Conservation (phyloP, 2,888 invertebrate species). For the Leptopilina syphax region DNA sequence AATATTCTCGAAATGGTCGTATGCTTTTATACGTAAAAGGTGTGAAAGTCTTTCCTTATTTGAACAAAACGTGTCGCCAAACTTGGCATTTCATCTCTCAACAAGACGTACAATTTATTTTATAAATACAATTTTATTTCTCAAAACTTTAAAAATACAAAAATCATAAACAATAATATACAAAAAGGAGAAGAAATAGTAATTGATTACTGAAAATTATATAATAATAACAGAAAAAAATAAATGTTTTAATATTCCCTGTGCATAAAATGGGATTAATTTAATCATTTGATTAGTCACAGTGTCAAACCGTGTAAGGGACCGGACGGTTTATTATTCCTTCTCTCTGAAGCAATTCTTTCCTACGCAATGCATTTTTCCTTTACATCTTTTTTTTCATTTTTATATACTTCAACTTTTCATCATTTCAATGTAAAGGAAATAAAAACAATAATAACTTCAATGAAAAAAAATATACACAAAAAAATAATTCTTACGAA, state of each 20-base stretch:
- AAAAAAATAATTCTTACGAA: too few relatives aligned
- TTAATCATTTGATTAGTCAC: conserved; percentile 37
- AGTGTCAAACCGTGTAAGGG: conserved; percentile 36
- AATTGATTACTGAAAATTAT: too few relatives aligned
- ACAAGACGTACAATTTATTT: conserved; percentile 19
- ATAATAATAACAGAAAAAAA: too few relatives aligned
- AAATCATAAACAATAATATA: not conserved
- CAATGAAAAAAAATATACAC: too few relatives aligned
- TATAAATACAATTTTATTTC: not conserved
- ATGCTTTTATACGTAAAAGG: conserved; percentile 64
- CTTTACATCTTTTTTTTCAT: not conserved
- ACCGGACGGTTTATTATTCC: conserved; percentile 32
- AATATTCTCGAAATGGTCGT: conserved; percentile 15
- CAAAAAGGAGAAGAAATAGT: too few relatives aligned
- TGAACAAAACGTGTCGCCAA: conserved; percentile 47
- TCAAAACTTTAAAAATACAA: too few relatives aligned
- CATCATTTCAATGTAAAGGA: conserved; percentile 34
- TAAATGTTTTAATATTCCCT: conserved; percentile 32
- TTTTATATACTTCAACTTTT: not conserved
- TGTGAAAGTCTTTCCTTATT: conserved; percentile 70
- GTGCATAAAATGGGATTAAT: conserved; percentile 40
- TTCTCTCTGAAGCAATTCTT: conserved; percentile 34
- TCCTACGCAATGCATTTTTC: conserved; percentile 11
- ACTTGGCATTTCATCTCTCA: conserved; percentile 21
- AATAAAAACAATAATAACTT: not conserved